These are phyloP conservation scores for Rhabdomys pumilio DNA, from an alignment of 2,797 vertebrate species.

Conservation along the genomic window DNA sequence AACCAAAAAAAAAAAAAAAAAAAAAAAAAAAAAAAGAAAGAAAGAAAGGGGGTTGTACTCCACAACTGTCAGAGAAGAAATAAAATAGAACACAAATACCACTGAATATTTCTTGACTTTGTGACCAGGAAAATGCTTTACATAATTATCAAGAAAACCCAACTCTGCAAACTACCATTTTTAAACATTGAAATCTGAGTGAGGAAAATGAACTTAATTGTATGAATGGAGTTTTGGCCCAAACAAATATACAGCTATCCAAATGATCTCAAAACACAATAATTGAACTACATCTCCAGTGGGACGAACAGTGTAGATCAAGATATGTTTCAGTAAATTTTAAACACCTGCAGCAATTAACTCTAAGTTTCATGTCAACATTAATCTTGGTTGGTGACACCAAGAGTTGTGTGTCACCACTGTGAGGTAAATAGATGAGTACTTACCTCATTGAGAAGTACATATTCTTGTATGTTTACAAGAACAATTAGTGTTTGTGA, in stretches of 20 bases:
- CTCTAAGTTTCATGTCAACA: not conserved
- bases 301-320: not conserved
- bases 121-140: not conserved
- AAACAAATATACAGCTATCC: conserved; percentile 31
- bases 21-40: too few species aligned
- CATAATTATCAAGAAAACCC: conserved; percentile 46
- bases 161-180: conserved; percentile 42
- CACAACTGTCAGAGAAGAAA: not conserved
- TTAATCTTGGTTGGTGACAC: not conserved
- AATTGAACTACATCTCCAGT: not conserved
- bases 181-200: conserved; percentile 26
- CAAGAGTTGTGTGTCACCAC: not conserved
- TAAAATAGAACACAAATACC: not conserved
- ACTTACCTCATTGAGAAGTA: not conserved
- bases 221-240: not conserved
- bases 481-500: not conserved
- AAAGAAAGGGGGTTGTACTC: not conserved
- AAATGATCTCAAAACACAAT: conserved; percentile 9
- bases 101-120: not conserved
- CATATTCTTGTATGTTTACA: not conserved
- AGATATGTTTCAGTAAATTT: conserved; percentile 45
- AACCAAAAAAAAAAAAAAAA: too few species aligned
- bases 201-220: conserved; percentile 7
- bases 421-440: not conserved
- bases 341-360: not conserved